Conservation (phyloP, 1,140 invertebrate genomes). For the Ceratosolen fusciceps region DNA sequence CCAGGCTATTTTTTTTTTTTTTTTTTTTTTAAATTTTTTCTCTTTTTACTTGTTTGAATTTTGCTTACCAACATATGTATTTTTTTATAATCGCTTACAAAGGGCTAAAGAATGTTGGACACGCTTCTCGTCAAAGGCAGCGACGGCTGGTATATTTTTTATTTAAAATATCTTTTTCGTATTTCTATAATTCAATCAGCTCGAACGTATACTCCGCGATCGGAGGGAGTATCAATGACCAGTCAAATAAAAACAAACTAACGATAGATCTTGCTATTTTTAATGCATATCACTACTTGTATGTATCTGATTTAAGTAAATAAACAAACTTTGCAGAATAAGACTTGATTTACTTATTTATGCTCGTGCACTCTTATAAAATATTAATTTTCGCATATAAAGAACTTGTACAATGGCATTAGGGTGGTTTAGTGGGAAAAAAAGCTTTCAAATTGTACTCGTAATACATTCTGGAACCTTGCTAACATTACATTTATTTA, state of each 20-base stretch:
- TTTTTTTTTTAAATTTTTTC: background rate
- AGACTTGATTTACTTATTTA: too few species aligned
- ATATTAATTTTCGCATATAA: background rate
- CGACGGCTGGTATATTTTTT: constrained; percentile 10
- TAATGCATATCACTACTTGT: background rate
- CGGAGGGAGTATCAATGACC: too few species aligned
- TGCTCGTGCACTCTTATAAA: too few species aligned
- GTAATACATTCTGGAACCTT: background rate
- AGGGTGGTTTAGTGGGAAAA: background rate
- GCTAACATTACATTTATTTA: background rate
- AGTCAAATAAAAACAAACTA: too few species aligned
- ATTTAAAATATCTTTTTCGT: constrained; percentile 11
- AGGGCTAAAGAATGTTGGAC: background rate
- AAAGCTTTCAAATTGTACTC: background rate
- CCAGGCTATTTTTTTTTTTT: background rate
- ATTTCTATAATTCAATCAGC: too few species aligned
- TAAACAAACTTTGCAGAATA: constrained; percentile 1
- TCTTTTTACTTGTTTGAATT: background rate
- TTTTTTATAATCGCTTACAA: background rate
- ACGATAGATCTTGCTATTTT: background rate
- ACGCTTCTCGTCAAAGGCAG: constrained; percentile 19
- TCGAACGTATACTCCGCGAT: background rate
- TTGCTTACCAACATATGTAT: background rate
- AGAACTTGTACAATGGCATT: background rate
- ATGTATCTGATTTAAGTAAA: background rate